These are phyloP conservation scores for Drosophila erecta DNA, from an alignment of 1,140 invertebrate species.

Conservation along the genomic window DNA sequence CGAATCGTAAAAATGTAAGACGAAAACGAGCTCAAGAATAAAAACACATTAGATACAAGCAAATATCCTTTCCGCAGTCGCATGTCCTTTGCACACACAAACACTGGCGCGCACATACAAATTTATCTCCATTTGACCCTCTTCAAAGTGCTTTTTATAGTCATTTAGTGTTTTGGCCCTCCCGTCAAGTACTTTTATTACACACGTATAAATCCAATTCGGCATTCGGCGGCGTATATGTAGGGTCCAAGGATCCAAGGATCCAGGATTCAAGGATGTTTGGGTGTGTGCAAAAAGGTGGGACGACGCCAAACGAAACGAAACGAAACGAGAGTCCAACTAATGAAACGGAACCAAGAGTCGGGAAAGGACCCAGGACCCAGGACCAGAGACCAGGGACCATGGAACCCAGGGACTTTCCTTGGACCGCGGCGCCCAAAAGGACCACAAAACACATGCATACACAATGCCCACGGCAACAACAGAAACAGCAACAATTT, in stretches of 20 bases:
- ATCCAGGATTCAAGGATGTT: not conserved
- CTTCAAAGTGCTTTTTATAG: conserved; percentile 85
- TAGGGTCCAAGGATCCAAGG: conserved; percentile 35
- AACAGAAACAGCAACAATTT: conserved; percentile 50
- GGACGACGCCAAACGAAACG: conserved; percentile 45
- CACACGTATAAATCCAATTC: conserved; percentile 84
- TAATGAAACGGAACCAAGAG: conserved; percentile 77
- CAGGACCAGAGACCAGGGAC: conserved; percentile 1
- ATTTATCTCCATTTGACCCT: conserved; percentile 85
- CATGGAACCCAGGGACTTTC: conserved; percentile 16
- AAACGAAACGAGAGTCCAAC: conserved; percentile 66
- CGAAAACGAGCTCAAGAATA: conserved; percentile 80
- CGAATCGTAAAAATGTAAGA: conserved; percentile 81
- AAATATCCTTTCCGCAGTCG: conserved; percentile 75
- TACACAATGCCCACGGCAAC: conserved; percentile 45
- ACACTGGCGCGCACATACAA: conserved; percentile 48
- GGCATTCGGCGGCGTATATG: conserved; percentile 62
- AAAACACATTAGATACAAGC: conserved; percentile 83
- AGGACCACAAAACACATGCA: conserved; percentile 66
- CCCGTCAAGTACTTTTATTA: conserved; percentile 84
- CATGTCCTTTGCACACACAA: conserved; percentile 55
- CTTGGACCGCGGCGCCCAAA: conserved; percentile 67
- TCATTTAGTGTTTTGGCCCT: conserved; percentile 83
- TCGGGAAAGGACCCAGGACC: conserved; percentile 8
- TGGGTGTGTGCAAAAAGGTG: conserved; percentile 38